Percentiles rank a stretch among this genome's conserved stretches.
Evolutionary conservation across 2,113 vertebrate genomes (phyloP).

Genomic region (Caloenas nicobarica): DNA sequence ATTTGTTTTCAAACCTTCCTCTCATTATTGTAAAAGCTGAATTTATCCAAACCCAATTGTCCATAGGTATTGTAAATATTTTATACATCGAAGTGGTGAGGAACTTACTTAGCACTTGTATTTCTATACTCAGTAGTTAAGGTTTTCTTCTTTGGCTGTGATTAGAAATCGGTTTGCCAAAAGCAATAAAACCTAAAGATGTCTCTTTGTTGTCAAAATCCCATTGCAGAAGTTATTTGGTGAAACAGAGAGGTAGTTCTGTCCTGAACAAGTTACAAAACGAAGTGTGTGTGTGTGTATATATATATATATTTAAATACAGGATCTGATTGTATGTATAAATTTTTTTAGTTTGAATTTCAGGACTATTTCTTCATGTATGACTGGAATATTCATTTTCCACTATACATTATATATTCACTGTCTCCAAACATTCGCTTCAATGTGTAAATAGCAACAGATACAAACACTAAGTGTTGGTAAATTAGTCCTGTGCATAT

Average conservation of each 20-base stretch:
- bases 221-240: not conserved
- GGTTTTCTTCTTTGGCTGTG: not conserved
- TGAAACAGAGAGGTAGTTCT: too few species aligned
- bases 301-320: not conserved
- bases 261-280: too few species aligned
- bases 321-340: not conserved
- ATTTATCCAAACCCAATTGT: not conserved
- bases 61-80: not conserved
- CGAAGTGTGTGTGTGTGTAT: too few species aligned
- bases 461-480: not conserved
- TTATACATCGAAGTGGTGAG: not conserved
- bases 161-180: not conserved
- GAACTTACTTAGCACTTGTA: not conserved
- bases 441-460: not conserved
- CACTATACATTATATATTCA: accelerated
- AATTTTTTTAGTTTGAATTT: not conserved
- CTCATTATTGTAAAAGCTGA: not conserved
- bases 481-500: not conserved
- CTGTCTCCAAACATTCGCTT: not conserved
- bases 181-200: not conserved
- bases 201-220: not conserved
- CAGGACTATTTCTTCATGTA: not conserved
- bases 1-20: not conserved
- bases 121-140: not conserved
- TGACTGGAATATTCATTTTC: not conserved